A percentile compares a stretch with the other conserved stretches of the same genome.
Conservation (phyloP, 1,140 invertebrate species). For the Drosophila lacertosa region DNA sequence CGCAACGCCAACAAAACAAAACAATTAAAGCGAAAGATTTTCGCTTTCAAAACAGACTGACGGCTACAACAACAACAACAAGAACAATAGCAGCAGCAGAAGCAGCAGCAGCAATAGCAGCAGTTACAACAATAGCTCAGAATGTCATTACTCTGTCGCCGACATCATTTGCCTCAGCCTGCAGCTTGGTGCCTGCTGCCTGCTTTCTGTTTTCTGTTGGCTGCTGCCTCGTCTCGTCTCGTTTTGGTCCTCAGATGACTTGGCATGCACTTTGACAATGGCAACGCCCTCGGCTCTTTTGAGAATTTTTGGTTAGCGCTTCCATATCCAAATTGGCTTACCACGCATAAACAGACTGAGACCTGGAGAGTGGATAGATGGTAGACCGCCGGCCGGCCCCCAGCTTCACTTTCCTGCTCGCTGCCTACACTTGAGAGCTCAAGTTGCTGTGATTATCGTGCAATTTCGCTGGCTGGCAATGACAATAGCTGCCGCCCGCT, state of each 20-base stretch:
- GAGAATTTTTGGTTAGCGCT: conserved; percentile 64
- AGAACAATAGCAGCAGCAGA: background rate
- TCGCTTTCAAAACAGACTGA: conserved; percentile 39
- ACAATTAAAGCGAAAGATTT: conserved; percentile 39
- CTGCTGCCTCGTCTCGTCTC: conserved; percentile 7
- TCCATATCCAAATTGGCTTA: conserved; percentile 78
- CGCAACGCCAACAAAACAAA: conserved; percentile 5
- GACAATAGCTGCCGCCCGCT: conserved; percentile 56
- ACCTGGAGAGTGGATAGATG: background rate
- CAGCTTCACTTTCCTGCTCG: background rate
- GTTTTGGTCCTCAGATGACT: conserved; percentile 26
- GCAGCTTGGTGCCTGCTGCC: background rate
- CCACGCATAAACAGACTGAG: conserved; percentile 73
- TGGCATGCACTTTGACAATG: conserved; percentile 65
- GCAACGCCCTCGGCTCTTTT: conserved; percentile 53
- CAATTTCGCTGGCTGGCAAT: conserved; percentile 61
- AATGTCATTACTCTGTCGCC: conserved; percentile 68
- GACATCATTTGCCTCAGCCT: conserved; percentile 32
- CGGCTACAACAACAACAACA: background rate
- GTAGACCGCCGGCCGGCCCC: background rate
- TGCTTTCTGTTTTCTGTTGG: too few species aligned
- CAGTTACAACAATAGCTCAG: conserved; percentile 39
- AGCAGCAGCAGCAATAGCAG: background rate
- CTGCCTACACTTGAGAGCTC: conserved; percentile 71
- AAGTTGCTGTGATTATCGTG: conserved; percentile 81